phyloP scores from a whole-genome alignment of 1,140 invertebrate genomes.

The Ephestia elutella region DNA sequence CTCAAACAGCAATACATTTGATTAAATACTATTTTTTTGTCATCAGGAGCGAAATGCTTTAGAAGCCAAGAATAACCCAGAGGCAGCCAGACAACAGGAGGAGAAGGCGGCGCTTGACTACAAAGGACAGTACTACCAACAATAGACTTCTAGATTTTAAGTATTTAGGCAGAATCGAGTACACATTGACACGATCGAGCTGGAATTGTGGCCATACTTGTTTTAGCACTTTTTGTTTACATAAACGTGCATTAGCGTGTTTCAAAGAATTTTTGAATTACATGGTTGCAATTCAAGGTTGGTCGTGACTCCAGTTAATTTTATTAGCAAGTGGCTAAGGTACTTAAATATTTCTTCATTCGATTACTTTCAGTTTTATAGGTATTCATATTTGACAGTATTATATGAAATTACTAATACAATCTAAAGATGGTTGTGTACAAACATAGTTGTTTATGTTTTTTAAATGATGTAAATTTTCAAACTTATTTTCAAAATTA shows the following conservation, averaged over 20 bases:
- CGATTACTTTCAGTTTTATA: background rate
- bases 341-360: background rate
- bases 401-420: background rate
- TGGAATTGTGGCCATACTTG: constrained; percentile 3
- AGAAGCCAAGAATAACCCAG: constrained; percentile 74
- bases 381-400: background rate
- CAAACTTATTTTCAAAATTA: too few relatives aligned
- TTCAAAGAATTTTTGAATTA: background rate
- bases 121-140: constrained; percentile 74
- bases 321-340: background rate
- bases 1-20: too few relatives aligned
- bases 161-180: background rate
- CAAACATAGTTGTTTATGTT: too few relatives aligned
- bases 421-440: too few relatives aligned
- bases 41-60: constrained; percentile 69
- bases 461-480: too few relatives aligned
- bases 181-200: constrained; percentile 1
- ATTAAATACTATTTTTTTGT: constrained; percentile 23
- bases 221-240: constrained; percentile 6
- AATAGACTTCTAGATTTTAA: constrained; percentile 32
- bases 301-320: constrained; percentile 2
- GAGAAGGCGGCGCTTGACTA: constrained; percentile 74
- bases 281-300: background rate
- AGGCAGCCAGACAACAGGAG: constrained; percentile 69
- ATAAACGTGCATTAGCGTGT: background rate